Evolutionary conservation across 1,140 invertebrate species (phyloP), one percentile per base, ranked within the genome.

Genomic region (Listronotus oregonensis): DNA sequence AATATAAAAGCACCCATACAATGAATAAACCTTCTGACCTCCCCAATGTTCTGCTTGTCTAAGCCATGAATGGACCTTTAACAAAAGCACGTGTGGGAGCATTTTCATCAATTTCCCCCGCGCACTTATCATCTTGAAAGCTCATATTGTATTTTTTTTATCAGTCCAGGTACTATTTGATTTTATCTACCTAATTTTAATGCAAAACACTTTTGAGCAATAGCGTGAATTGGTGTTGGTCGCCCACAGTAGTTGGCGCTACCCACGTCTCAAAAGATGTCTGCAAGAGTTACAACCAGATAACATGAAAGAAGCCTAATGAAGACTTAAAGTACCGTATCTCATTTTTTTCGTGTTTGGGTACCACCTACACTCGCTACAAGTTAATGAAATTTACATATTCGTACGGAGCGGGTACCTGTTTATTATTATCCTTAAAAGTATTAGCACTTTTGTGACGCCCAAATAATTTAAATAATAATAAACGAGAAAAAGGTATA

Each of bases 271-370:
- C 15, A 14, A 60, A 27, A 60, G 58, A 56, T 43, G 56, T 58
- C 58, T 50, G 56, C 40, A 60, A 55, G 56, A 60, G 43, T 66
- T 66, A 66, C 64, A 66, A 61, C 50, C 64, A 66, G 64, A 66
- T 66, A 66, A 66, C 64, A 66, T 57, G 64, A 52, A 66, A 51
- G 64, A 66, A 60, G 64, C 64, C 54, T 66, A 66, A 66, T 66
- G 64, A 66, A 66, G 64, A 66, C 64, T 66, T 66, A 60, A 66
- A 66, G 52, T 66, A 61, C 64, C 64, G 59, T 66, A 66, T 56
- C 63, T 58, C 37, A 32, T 60, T 54, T 66, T 66, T 60, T 54
- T 51, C 37, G 43, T 57, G 42, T 58, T 66, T 55, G 40, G 44
- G 64, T 58, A 55, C 56, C 63, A 11, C 54, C 64, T 27, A 57